Base-by-base conservation (phyloP, 1,140 invertebrate species). In the Vollenhovia emeryi region DNA sequence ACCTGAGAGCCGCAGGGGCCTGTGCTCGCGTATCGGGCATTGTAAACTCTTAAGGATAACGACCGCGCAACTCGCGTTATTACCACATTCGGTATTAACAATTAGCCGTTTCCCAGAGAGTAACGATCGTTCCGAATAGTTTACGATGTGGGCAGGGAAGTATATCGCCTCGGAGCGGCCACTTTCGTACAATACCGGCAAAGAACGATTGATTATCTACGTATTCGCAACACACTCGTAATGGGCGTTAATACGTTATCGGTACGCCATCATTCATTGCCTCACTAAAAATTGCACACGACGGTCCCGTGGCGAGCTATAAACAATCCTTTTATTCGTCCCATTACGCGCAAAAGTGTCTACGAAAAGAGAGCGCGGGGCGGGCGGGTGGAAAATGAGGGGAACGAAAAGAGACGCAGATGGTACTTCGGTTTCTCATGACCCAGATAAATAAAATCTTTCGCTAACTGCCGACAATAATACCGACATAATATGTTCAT, bases 81-180 rank as follows among this genome's bases (percentile, higher is more conserved):
- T 88, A 84, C 36, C 60, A 27, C 68, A 64, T 78, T 87, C 50
- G 74, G 62, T 60, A 79, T 68, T 68, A 84, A 84, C 80, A 84
- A 59, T 60, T 86, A 84, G 66, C 52, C 50, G 68, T 76, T 83
- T 69, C 52, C 52, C 33, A 84, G 30, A 40, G 55, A 68, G 73
- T 75, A 87, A 82, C 73, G 66, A 84, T 87, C 73, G 71, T 84
- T 64, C 48, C 40, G n/a, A 59, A 59, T 64, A 60, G 69, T 88
- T 87, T 88, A 88, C 86, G 79, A 85, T 15, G 33, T 52, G 40
- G 11, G 45, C 86, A 57, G 50, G 48, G 74, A 76, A 62, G 69
- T 62, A 62, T 76, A 84, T 64, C 52, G 80, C 57, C 68, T 84
- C 80, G 27, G 33, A 64, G 43, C 75, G 27, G 36, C 21, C 24